Conservation (phyloP, 2,888 invertebrate species). For the Sarcophaga caerulescens region DNA sequence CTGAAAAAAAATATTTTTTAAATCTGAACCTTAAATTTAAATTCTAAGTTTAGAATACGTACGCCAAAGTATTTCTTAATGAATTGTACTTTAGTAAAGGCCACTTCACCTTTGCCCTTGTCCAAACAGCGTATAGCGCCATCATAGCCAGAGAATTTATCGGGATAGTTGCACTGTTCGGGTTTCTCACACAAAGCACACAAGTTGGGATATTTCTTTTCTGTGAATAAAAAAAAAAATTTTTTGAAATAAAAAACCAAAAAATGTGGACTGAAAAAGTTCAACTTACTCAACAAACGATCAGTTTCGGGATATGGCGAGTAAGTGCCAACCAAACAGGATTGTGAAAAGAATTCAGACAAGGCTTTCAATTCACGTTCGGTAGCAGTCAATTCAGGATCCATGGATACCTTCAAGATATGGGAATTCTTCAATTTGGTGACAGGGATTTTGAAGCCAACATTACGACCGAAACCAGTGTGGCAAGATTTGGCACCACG, state of each 20-base stretch:
- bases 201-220: slow-evolving; percentile 88
- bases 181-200: slow-evolving; percentile 91
- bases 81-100: slow-evolving; percentile 91
- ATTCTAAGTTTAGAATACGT: slow-evolving; percentile 67
- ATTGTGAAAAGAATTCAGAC: slow-evolving; percentile 89
- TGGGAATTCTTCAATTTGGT: slow-evolving; percentile 89
- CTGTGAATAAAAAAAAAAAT: slow-evolving; percentile 81
- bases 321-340: slow-evolving; percentile 93
- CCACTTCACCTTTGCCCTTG: slow-evolving; percentile 91
- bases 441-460: slow-evolving; percentile 91
- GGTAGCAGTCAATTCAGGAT: slow-evolving; percentile 79
- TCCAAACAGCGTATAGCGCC: slow-evolving; percentile 92
- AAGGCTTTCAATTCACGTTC: slow-evolving; percentile 92
- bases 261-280: not conserved
- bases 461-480: slow-evolving; percentile 92
- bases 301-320: slow-evolving; percentile 89
- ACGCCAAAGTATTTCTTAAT: slow-evolving; percentile 91
- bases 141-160: slow-evolving; percentile 92
- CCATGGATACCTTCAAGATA: slow-evolving; percentile 78
- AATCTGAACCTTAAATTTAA: not conserved
- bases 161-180: slow-evolving; percentile 89
- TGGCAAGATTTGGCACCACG: slow-evolving; percentile 92
- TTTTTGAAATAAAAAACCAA: no score
- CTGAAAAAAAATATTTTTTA: slow-evolving; percentile 76
- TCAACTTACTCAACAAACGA: slow-evolving; percentile 85